phyloP scores from a whole-genome alignment of 2,888 invertebrate species.

The Agonopterix subpropinquella region DNA sequence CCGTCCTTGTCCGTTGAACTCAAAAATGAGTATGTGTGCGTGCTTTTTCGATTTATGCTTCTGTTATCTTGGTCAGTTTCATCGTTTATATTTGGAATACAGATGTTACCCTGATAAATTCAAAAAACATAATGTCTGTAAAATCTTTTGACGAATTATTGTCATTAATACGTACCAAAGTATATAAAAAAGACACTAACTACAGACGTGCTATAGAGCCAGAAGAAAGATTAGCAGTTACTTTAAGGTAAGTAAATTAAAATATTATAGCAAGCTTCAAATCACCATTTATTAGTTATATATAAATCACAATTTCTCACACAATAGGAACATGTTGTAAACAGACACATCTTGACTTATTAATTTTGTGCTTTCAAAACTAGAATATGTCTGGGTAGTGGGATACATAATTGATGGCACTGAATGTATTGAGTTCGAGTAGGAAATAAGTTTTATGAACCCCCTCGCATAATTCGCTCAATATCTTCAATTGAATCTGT shows the following conservation, averaged over 20 bases:
- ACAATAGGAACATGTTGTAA: neutral
- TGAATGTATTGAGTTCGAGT: neutral
- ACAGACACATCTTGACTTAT: conserved; percentile 5
- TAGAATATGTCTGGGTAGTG: too few species aligned
- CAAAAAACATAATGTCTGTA: conserved; percentile 8
- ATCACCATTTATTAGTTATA: conserved; percentile 4
- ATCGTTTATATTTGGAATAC: too few species aligned
- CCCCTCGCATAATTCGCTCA: conserved; percentile 12
- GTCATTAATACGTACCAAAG: neutral
- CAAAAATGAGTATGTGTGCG: too few species aligned
- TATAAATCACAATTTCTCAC: neutral
- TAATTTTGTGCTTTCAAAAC: neutral
- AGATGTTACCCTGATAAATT: neutral
- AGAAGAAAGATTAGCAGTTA: conserved; percentile 8
- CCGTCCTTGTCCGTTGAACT: too few species aligned
- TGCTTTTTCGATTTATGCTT: too few species aligned
- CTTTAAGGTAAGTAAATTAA: conserved; percentile 7
- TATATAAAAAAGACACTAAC: conserved; percentile 4
- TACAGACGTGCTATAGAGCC: conserved; percentile 5
- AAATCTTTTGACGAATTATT: conserved; percentile 9
- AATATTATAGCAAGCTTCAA: conserved; percentile 5
- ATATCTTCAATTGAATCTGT: conserved; percentile 7
- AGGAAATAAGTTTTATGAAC: conserved; percentile 5
- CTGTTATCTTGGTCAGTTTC: too few species aligned
- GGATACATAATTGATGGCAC: too few species aligned